These are phyloP conservation scores for Eupristina koningsbergeri DNA, from an alignment of 1,140 invertebrate species.

Conservation along the genomic window DNA sequence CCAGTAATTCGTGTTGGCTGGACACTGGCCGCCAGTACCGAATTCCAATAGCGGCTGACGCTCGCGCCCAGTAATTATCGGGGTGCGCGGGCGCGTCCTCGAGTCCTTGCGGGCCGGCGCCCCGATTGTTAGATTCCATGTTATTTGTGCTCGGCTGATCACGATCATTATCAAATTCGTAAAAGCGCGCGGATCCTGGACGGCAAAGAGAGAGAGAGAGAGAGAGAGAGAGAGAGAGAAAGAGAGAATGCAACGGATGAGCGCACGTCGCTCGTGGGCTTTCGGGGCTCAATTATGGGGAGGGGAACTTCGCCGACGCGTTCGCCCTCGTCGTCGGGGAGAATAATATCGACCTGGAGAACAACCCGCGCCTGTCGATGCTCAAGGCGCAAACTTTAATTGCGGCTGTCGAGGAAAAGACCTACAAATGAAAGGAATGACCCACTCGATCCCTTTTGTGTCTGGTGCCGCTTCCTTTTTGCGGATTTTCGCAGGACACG, in stretches of 20 bases:
- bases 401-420: conserved; percentile 16
- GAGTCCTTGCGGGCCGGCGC: conserved; percentile 29
- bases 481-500: background rate
- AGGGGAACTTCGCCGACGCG: background rate
- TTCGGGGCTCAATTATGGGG: conserved; percentile 31
- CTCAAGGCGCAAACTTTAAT: conserved; percentile 41
- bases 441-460: background rate
- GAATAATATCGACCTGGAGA: conserved; percentile 33
- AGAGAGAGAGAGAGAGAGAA: no score
- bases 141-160: conserved; percentile 64
- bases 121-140: conserved; percentile 62
- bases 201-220: no score
- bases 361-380: background rate
- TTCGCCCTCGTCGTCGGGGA: background rate
- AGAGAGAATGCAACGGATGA: background rate
- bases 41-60: conserved; percentile 24
- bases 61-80: conserved; percentile 52
- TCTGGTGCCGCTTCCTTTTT: background rate
- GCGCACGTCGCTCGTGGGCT: conserved; percentile 35
- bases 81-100: conserved; percentile 27
- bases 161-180: conserved; percentile 69
- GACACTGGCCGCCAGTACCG: background rate
- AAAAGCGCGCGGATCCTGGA: conserved; percentile 33
- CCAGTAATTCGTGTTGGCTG: conserved; percentile 13
- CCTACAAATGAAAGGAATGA: background rate